Evolutionary conservation across 1,140 invertebrate genomes (phyloP).

Genomic region (Zaprionus camerounensis): DNA sequence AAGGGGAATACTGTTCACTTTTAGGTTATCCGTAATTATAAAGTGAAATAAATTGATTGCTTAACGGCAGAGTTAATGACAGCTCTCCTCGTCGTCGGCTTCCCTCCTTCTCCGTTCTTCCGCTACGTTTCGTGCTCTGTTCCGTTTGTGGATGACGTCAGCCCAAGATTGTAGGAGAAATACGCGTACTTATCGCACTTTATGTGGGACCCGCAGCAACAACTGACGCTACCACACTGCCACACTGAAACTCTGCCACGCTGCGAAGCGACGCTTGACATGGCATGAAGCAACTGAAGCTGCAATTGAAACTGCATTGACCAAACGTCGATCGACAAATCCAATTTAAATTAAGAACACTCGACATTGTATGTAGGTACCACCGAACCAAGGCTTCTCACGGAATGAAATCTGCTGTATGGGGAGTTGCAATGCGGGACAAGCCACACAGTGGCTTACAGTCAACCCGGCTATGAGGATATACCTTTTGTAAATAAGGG

Average conservation of each 20-base stretch:
- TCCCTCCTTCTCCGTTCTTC: conserved; percentile 23
- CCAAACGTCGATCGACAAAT: conserved; percentile 61
- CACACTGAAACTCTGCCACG: background rate
- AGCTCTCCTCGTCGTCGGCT: conserved; percentile 34
- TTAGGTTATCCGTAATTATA: conserved; percentile 66
- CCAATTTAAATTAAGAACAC: conserved; percentile 77
- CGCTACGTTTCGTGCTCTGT: background rate
- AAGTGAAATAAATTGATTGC: conserved; percentile 80
- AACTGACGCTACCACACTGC: conserved; percentile 13
- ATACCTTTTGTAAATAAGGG: conserved; percentile 18
- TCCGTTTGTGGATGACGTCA: conserved; percentile 44
- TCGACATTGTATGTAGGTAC: conserved; percentile 26
- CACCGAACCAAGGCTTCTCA: conserved; percentile 41
- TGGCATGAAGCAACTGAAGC: conserved; percentile 25
- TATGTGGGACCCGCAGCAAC: conserved; percentile 51
- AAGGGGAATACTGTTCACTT: conserved; percentile 43
- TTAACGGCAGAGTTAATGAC: conserved; percentile 68
- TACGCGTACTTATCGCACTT: conserved; percentile 33
- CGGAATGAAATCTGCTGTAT: conserved; percentile 13
- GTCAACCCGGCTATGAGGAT: background rate
- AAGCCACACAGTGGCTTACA: background rate
- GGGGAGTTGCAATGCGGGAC: conserved; percentile 32
- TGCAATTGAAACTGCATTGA: conserved; percentile 35
- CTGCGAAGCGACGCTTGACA: background rate
- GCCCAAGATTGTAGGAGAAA: conserved; percentile 5